phyloP scores from a whole-genome alignment of 2,797 vertebrate species.

The Acanthopagrus latus region DNA sequence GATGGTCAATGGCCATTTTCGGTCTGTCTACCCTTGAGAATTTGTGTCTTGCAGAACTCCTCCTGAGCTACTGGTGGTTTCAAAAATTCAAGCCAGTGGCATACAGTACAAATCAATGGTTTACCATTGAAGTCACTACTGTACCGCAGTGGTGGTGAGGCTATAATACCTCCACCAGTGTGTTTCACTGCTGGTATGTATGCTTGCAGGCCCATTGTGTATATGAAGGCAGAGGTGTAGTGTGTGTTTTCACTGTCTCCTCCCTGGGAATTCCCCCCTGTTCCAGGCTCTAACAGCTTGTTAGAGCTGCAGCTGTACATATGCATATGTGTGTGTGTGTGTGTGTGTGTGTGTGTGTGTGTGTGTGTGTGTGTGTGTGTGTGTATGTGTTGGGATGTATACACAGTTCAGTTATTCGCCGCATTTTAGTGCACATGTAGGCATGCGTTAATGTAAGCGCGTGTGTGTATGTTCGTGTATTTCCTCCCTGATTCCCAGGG shows the following conservation, averaged over 20 bases:
- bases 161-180: slow-evolving; percentile 13
- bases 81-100: neutral
- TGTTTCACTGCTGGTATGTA: slow-evolving; percentile 27
- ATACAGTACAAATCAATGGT: neutral
- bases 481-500: slow-evolving; percentile 84
- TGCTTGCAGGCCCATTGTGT: slow-evolving; percentile 49
- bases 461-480: slow-evolving; percentile 39
- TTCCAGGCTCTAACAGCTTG: slow-evolving; percentile 72
- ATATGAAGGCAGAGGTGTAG: slow-evolving; percentile 69
- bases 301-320: slow-evolving; percentile 75
- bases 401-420: slow-evolving; percentile 57
- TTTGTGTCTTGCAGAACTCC: slow-evolving; percentile 25
- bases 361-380: slow-evolving; percentile 1
- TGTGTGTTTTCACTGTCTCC: slow-evolving; percentile 76
- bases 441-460: slow-evolving; percentile 47
- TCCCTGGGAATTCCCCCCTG: slow-evolving; percentile 83
- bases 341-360: slow-evolving; percentile 40
- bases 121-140: slow-evolving; percentile 4
- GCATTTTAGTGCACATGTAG: slow-evolving; percentile 47
- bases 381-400: slow-evolving; percentile 60
- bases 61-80: neutral
- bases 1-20: too few relatives aligned
- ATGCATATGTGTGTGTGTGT: slow-evolving; percentile 27
- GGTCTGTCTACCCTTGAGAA: slow-evolving; percentile 9
- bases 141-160: slow-evolving; percentile 11